Percentiles rank a stretch among this genome's conserved stretches.
Conservation (phyloP, 2,888 invertebrate species). For the Dendrolimus houi region DNA sequence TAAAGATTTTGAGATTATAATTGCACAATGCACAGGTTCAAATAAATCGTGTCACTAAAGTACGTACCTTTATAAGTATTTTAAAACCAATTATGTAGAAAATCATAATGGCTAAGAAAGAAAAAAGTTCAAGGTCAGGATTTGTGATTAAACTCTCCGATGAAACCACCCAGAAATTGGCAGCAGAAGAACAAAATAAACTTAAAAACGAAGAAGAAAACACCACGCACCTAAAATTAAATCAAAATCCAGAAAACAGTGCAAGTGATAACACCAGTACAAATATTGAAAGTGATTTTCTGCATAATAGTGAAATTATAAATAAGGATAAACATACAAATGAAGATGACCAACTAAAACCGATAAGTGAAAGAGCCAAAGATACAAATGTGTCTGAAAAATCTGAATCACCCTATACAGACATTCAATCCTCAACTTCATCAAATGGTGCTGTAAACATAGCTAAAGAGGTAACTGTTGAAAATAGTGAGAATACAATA, state of each 20-base stretch:
- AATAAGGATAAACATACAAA: not conserved
- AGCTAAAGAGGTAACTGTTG: constrained; percentile 3
- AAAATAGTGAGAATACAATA: not conserved
- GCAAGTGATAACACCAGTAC: not conserved
- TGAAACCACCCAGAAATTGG: constrained; percentile 64
- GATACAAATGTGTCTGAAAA: not conserved
- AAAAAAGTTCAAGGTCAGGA: constrained; percentile 46
- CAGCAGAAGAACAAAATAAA: constrained; percentile 39
- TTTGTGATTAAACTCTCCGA: constrained; percentile 66
- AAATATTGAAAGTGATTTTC: not conserved
- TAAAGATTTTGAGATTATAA: too few relatives aligned
- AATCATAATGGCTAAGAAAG: constrained; percentile 39
- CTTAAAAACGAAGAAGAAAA: constrained; percentile 6
- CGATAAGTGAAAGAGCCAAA: too few relatives aligned
- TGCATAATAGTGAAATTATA: too few relatives aligned
- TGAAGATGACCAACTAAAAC: not conserved
- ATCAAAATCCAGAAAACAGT: constrained; percentile 1
- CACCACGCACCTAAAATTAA: constrained; percentile 4
- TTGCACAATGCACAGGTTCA: too few relatives aligned
- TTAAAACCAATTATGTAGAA: not conserved
- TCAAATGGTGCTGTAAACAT: not conserved
- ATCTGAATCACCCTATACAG: not conserved
- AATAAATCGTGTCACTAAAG: too few relatives aligned
- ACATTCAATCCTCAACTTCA: not conserved
- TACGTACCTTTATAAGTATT: too few relatives aligned